These are phyloP conservation scores for Ectobius pallidus DNA, from an alignment of 2,888 invertebrate species.

Conservation along the genomic window DNA sequence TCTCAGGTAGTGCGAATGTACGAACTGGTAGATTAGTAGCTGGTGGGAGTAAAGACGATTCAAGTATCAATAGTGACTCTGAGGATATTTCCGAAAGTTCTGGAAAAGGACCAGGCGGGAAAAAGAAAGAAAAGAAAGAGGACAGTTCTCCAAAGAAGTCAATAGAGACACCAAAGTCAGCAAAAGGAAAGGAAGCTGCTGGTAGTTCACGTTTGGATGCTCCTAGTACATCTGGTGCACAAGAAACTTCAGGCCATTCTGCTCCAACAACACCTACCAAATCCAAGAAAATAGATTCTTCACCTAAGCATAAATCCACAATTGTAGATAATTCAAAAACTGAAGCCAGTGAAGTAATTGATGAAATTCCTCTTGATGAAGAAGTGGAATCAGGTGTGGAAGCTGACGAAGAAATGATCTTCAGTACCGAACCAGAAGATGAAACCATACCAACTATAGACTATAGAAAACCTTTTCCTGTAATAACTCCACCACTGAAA, in stretches of 20 bases:
- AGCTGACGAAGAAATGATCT: slow-evolving; percentile 56
- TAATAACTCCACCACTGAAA: background rate
- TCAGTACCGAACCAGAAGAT: background rate
- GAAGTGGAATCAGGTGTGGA: slow-evolving; percentile 62
- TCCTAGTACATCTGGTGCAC: background rate
- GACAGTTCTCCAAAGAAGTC: slow-evolving; percentile 28
- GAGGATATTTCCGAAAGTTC: slow-evolving; percentile 54
- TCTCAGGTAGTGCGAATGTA: slow-evolving; percentile 10
- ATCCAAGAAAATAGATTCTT: background rate
- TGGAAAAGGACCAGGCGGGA: slow-evolving; percentile 16
- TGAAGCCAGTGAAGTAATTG: too few species aligned
- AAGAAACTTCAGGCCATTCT: background rate
- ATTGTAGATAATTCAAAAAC: too few species aligned
- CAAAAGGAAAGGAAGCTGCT: background rate
- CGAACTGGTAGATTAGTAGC: slow-evolving; percentile 28
- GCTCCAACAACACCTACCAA: background rate
- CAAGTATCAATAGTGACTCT: slow-evolving; percentile 67
- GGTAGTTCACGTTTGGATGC: background rate
- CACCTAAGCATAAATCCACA: too few species aligned
- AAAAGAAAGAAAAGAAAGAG: background rate
- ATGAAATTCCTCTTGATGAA: slow-evolving; percentile 43
- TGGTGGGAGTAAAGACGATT: slow-evolving; percentile 57
- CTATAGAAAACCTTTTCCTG: slow-evolving; percentile 25
- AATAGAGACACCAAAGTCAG: background rate
- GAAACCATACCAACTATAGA: slow-evolving; percentile 33